Conservation (phyloP, 2,888 invertebrate species). For the Clostera curtula region DNA sequence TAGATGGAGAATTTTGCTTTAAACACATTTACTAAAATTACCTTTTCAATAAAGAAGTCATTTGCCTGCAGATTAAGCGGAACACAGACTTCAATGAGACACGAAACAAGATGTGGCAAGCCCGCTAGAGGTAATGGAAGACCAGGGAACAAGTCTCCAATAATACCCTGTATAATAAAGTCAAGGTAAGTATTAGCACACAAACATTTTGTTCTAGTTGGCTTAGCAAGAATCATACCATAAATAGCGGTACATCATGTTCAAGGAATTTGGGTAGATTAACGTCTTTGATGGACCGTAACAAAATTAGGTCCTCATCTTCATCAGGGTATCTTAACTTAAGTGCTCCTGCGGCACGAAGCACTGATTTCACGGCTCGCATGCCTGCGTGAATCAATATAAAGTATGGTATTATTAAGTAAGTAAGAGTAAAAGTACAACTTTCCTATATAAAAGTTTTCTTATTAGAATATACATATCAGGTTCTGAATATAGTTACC, state of each 20-base stretch:
- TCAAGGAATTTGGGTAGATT: constrained; percentile 95
- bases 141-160: constrained; percentile 95
- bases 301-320: constrained; percentile 88
- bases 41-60: constrained; percentile 87
- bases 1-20: neutral
- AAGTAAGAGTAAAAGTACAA: no score
- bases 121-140: constrained; percentile 85
- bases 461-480: neutral
- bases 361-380: constrained; percentile 95
- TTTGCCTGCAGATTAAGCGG: constrained; percentile 88
- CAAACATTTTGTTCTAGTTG: neutral
- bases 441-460: neutral
- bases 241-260: constrained; percentile 90
- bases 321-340: constrained; percentile 93
- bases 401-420: no score
- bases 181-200: neutral
- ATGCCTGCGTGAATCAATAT: no score
- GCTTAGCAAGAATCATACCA: constrained; percentile 54
- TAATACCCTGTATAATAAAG: constrained; percentile 79
- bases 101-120: constrained; percentile 74
- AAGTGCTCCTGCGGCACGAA: constrained; percentile 92
- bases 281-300: constrained; percentile 94
- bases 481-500: constrained; percentile 63
- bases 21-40: constrained; percentile 17
- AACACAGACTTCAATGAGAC: constrained; percentile 76